A percentile compares a stretch with the other conserved stretches of the same genome.
These are phyloP conservation scores for Neotoxoptera formosana DNA, from an alignment of 1,140 invertebrate genomes.

Conservation along the genomic window DNA sequence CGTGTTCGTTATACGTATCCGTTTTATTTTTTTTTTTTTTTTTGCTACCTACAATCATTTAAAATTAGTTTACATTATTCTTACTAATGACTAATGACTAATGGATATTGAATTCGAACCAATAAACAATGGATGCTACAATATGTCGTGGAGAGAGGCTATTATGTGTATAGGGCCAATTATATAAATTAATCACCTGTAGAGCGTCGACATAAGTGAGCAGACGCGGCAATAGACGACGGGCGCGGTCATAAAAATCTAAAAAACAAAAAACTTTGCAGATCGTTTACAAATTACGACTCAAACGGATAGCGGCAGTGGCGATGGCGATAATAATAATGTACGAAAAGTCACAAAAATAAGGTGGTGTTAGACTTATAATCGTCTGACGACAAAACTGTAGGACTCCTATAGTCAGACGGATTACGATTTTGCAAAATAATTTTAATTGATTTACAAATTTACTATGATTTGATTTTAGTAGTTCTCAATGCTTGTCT, in stretches of 20 bases:
- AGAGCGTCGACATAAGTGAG: neutral
- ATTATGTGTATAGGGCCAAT: neutral
- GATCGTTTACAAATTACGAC: neutral
- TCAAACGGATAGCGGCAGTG: neutral
- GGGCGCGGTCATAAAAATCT: neutral
- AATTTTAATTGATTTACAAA: no score
- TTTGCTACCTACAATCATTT: neutral
- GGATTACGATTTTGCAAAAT: neutral
- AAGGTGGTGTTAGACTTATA: neutral
- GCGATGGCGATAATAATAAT: neutral
- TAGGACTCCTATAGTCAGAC: neutral
- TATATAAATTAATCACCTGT: constrained; percentile 5
- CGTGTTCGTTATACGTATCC: neutral
- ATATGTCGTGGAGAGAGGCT: neutral
- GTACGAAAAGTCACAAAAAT: neutral
- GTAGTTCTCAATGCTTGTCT: neutral
- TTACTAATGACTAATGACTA: neutral
- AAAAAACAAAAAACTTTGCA: neutral
- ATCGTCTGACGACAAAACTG: neutral
- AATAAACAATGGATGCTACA: neutral
- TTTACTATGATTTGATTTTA: no score
- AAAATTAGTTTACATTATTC: neutral
- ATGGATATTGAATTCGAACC: neutral
- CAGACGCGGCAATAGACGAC: neutral
- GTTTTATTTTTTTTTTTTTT: neutral